phyloP scores from a whole-genome alignment of 2,888 invertebrate species.

The Tetramorium bicarinatum region DNA sequence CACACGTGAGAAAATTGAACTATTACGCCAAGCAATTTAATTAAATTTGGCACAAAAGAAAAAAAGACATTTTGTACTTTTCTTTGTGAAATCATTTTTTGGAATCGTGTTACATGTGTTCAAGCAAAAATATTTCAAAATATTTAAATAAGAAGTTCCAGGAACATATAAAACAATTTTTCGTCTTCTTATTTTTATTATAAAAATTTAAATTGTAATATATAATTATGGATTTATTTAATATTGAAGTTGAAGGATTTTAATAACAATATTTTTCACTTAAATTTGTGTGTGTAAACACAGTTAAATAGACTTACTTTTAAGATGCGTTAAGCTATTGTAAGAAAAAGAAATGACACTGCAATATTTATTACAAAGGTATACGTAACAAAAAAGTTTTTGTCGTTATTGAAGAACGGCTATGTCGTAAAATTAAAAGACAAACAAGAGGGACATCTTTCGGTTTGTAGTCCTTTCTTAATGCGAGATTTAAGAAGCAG shows the following conservation, averaged over 20 bases:
- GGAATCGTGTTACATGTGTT: not conserved
- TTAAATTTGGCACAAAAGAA: not conserved
- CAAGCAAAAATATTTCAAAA: not conserved
- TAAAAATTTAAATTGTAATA: not conserved
- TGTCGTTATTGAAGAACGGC: not conserved
- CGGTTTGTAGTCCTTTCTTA: not conserved
- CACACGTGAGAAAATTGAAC: conserved; percentile 26
- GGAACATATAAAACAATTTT: not conserved
- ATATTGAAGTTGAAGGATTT: not conserved
- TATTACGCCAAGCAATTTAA: not conserved
- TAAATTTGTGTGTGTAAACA: not conserved
- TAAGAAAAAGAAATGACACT: not conserved
- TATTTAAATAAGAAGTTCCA: not conserved
- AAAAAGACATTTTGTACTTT: not conserved
- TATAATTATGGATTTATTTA: not conserved
- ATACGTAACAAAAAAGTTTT: not conserved
- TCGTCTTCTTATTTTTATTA: not conserved
- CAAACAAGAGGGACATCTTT: not conserved
- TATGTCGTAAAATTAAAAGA: not conserved
- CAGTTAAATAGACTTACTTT: not conserved
- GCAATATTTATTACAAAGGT: conserved; percentile 3
- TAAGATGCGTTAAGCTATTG: not conserved
- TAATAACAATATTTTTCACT: not conserved
- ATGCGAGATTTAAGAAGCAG: conserved; percentile 13
- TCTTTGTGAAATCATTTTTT: not conserved